A percentile compares a stretch with the other conserved stretches of the same genome.
phyloP scores from a whole-genome alignment of 2,888 invertebrate species.

The Himalopsyche japonica region DNA sequence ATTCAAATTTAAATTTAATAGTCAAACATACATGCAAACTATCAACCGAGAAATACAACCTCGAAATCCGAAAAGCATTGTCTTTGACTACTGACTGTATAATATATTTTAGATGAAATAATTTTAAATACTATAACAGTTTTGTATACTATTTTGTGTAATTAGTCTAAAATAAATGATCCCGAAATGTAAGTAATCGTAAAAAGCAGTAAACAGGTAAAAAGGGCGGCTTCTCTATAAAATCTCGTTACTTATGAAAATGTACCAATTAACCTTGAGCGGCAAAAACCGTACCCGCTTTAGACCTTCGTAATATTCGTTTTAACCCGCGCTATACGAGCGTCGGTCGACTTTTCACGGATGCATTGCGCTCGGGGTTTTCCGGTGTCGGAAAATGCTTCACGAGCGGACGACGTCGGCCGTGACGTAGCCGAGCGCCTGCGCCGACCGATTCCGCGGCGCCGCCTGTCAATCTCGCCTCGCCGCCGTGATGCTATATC shows the following conservation, averaged over 20 bases:
- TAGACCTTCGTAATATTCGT: neutral
- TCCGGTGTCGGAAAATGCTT: neutral
- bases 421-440: neutral
- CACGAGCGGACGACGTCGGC: neutral
- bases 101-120: no score
- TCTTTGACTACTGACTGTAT: no score
- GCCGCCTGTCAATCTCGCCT: neutral
- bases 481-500: neutral
- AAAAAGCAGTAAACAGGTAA: no score
- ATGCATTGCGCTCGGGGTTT: neutral
- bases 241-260: neutral
- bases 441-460: neutral
- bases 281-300: neutral
- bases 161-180: no score
- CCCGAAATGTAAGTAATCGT: no score
- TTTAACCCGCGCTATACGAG: neutral
- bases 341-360: neutral
- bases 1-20: no score
- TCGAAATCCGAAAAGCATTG: no score
- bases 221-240: no score
- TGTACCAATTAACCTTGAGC: neutral
- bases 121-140: no score
- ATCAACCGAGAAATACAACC: no score
- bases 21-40: no score
- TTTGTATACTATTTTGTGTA: no score